phyloP scores from a whole-genome alignment of 2,888 invertebrate species.

The Amiota communis region DNA sequence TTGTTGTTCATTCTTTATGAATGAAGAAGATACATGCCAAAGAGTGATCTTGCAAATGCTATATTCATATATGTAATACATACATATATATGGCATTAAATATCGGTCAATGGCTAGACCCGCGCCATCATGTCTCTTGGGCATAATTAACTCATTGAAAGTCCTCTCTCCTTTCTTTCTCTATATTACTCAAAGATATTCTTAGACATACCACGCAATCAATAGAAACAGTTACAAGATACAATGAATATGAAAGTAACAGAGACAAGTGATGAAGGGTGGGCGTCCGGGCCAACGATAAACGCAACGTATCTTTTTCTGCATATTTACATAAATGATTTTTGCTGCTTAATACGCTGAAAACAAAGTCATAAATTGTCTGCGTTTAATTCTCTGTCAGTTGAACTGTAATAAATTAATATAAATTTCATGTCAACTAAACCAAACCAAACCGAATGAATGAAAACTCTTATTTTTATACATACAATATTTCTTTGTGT shows the following conservation, averaged over 20 bases:
- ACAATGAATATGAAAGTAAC: neutral
- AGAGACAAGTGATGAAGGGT: neutral
- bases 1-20: neutral
- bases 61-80: too few relatives aligned
- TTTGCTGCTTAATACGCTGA: conserved; percentile 56
- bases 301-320: conserved; percentile 5
- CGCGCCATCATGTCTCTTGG: conserved; percentile 17
- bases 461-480: too few relatives aligned
- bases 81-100: too few relatives aligned
- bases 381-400: conserved; percentile 71
- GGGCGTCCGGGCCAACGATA: neutral
- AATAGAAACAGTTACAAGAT: neutral
- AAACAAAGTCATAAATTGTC: conserved; percentile 71
- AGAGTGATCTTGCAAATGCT: too few relatives aligned
- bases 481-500: too few relatives aligned
- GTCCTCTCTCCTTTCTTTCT: neutral
- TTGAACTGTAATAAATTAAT: conserved; percentile 71
- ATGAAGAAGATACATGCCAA: neutral
- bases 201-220: neutral
- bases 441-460: conserved; percentile 23
- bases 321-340: conserved; percentile 60
- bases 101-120: conserved; percentile 14
- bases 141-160: conserved; percentile 9
- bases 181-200: neutral
- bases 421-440: conserved; percentile 69